Percentiles rank a stretch among this genome's conserved stretches.
phyloP scores from a whole-genome alignment of 2,113 vertebrate species.

The Syngnathus typhle region DNA sequence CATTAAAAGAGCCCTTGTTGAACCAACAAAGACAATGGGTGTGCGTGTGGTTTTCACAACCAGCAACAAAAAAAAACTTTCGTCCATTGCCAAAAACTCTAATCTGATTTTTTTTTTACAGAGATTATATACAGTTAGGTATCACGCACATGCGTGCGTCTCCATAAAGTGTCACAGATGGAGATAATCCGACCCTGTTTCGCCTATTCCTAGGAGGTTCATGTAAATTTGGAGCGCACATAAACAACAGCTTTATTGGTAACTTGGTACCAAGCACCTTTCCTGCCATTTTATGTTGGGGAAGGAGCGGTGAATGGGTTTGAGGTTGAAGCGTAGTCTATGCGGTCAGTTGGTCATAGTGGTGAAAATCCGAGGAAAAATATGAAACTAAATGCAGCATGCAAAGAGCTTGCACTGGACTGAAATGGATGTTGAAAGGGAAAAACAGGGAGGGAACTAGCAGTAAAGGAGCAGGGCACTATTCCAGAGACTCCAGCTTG shows the following conservation, averaged over 20 bases:
- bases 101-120: constrained; percentile 1
- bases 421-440: constrained; percentile 18
- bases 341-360: constrained; percentile 36
- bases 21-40: constrained; percentile 3
- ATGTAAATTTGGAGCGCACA: not conserved
- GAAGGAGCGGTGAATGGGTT: not conserved
- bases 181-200: constrained; percentile 12
- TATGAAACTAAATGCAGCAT: not conserved
- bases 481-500: constrained; percentile 7
- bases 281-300: constrained; percentile 23
- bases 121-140: not conserved
- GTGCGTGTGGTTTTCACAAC: constrained; percentile 3
- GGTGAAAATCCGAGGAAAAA: constrained; percentile 6
- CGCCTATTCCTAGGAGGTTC: constrained; percentile 9
- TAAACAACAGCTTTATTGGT: not conserved
- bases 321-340: not conserved
- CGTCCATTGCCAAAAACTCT: not conserved
- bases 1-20: too few species aligned
- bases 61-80: not conserved
- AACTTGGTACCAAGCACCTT: not conserved
- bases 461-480: constrained; percentile 13
- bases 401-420: constrained; percentile 31
- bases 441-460: constrained; percentile 8
- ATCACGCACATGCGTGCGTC: not conserved
- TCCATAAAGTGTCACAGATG: constrained; percentile 1